These are phyloP conservation scores for Hyalella azteca DNA, from an alignment of 2,888 invertebrate genomes.

Conservation along the genomic window DNA sequence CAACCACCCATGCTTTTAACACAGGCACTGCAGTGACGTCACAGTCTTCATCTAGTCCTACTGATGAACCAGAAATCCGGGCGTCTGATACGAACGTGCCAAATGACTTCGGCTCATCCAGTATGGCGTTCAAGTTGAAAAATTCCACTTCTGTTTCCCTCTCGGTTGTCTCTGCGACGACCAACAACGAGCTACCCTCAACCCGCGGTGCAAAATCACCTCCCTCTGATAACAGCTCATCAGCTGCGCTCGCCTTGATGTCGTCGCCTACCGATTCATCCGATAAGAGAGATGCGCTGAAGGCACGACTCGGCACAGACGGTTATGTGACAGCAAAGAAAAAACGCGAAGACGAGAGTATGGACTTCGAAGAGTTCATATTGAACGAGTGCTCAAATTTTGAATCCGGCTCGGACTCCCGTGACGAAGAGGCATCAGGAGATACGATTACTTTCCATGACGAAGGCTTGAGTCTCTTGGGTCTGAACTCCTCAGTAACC, in stretches of 20 bases:
- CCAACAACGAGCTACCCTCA: background rate
- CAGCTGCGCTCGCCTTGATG: background rate
- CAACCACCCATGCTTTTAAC: background rate
- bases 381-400: background rate
- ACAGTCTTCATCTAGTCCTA: no score
- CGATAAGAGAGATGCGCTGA: background rate
- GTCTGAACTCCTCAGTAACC: conserved; percentile 6
- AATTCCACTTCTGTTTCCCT: background rate
- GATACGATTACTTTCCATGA: conserved; percentile 27
- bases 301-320: background rate
- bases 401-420: background rate
- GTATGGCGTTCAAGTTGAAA: background rate
- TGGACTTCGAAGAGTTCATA: conserved; percentile 24
- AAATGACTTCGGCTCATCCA: no score
- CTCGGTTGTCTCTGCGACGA: background rate
- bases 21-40: no score
- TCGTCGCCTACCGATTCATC: background rate
- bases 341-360: background rate
- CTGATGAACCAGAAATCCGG: no score
- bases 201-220: background rate
- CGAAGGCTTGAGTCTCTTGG: background rate
- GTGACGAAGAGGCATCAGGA: background rate
- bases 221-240: background rate
- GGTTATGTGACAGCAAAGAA: no score
- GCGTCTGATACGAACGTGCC: no score